Evolutionary conservation across 1,140 invertebrate species (phyloP), one percentile per base, ranked within the genome.

Genomic region (Mya arenaria): DNA sequence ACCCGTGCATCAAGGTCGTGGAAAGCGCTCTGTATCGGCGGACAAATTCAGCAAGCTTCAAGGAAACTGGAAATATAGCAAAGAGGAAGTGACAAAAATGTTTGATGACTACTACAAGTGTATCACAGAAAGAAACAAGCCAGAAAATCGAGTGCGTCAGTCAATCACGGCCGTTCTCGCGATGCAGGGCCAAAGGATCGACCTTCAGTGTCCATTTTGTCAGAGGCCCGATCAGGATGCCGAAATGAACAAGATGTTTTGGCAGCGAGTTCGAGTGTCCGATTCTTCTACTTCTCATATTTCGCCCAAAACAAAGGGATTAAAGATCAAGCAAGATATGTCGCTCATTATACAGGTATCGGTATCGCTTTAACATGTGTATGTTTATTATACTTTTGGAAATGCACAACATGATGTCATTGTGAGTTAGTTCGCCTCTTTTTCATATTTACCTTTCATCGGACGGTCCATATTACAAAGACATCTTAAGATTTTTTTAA

Each of bases 171-270:
- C 84, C 10, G 48, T 85, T 32, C 56, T 85, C n/a, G 78, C 71
- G 15, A 37, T 82, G 1, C 58, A 81, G 36, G 84, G 84, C 25
- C 78, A 85, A 60, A 68, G 60, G 17, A 63, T 86, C 23, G 69
- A 79, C 6, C 39, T 86, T 17, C 77, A 81, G 44, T 86, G 85
- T 37, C 63, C 56, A 10, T 52, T 72, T 36, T 85, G 84, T 56
- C 72, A 44, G 52, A 63, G 88, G 23, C 88, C 88, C 15, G 88
- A 89, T 60, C 81, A 81, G 30, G 72, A 82, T 37, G 66, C 68
- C 25, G 68, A 58, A 28, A 52, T 63, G 28, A 78, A 81, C 39
- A 23, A 30, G 15, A 73, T 85, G 15, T 36, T 62, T 5, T 89
- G 87, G 88, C 82, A 87, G 55, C 55, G 82, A 19, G 41, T 85